A percentile compares a stretch with the other conserved stretches of the same genome.
These are phyloP conservation scores for Acanthosepion lycidas DNA, from an alignment of 2,888 invertebrate species.

Conservation along the genomic window DNA sequence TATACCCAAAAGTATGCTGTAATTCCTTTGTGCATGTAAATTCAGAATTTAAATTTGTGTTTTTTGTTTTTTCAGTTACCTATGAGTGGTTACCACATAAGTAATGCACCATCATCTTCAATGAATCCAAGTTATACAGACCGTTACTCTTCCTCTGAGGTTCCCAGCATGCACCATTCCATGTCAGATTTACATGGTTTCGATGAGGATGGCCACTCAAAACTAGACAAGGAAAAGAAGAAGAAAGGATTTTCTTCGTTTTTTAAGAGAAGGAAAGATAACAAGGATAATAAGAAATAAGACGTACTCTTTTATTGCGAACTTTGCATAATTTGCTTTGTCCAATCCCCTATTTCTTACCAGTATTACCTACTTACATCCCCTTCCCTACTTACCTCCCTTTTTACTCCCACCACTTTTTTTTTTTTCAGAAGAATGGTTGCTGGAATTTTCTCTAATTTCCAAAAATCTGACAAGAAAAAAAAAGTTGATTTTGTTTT, in stretches of 20 bases:
- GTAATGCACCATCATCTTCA: background rate
- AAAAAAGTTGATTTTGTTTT: too few relatives aligned
- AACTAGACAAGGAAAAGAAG: conserved; percentile 60
- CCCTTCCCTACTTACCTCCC: background rate
- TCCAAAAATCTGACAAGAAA: too few relatives aligned
- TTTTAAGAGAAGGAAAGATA: conserved; percentile 70
- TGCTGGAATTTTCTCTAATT: too few relatives aligned
- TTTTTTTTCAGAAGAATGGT: too few relatives aligned
- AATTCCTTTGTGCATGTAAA: background rate
- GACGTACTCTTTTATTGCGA: too few relatives aligned
- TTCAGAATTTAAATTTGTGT: background rate
- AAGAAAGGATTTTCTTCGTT: conserved; percentile 71
- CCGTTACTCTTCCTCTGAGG: background rate
- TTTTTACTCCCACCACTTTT: too few relatives aligned
- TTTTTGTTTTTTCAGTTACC: background rate
- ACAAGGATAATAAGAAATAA: conserved; percentile 57
- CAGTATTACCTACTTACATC: background rate
- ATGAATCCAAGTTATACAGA: background rate
- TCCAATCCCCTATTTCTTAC: background rate
- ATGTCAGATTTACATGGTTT: background rate
- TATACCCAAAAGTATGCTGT: too few relatives aligned
- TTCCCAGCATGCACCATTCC: conserved; percentile 47
- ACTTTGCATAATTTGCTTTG: too few relatives aligned
- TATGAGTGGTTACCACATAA: background rate
- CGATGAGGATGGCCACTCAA: conserved; percentile 51